These are phyloP conservation scores for Acromyrmex heyeri DNA, from an alignment of 1,140 invertebrate genomes.

Conservation along the genomic window DNA sequence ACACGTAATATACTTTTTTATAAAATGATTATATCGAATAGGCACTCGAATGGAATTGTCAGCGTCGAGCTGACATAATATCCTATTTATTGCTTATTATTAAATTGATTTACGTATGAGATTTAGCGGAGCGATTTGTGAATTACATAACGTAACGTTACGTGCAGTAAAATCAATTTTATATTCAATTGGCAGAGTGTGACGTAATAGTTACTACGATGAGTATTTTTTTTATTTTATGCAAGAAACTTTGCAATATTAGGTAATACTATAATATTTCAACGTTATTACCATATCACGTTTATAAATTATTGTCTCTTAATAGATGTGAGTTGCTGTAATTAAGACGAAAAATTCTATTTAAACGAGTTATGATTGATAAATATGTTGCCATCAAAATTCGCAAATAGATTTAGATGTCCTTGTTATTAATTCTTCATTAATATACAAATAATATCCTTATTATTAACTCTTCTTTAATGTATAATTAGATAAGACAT, in stretches of 20 bases:
- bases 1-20: constrained; percentile 28
- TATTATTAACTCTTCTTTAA: constrained; percentile 40
- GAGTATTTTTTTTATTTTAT: neutral
- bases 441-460: neutral
- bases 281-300: constrained; percentile 17
- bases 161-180: neutral
- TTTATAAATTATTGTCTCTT: constrained; percentile 62
- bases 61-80: constrained; percentile 1
- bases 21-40: constrained; percentile 44
- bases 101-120: constrained; percentile 1
- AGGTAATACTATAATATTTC: constrained; percentile 64
- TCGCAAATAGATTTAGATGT: constrained; percentile 1
- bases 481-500: neutral
- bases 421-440: constrained; percentile 4
- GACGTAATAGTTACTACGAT: constrained; percentile 19
- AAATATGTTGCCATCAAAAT: neutral
- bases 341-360: neutral
- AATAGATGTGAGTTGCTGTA: neutral
- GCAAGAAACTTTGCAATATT: constrained; percentile 58
- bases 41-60: constrained; percentile 53
- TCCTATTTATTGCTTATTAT: constrained; percentile 47
- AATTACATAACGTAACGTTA: constrained; percentile 18
- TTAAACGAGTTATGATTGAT: constrained; percentile 1
- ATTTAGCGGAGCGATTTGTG: constrained; percentile 13
- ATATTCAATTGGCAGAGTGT: neutral